Conservation (phyloP, 2,888 invertebrate species). For the Neocrepidodera transversa region DNA sequence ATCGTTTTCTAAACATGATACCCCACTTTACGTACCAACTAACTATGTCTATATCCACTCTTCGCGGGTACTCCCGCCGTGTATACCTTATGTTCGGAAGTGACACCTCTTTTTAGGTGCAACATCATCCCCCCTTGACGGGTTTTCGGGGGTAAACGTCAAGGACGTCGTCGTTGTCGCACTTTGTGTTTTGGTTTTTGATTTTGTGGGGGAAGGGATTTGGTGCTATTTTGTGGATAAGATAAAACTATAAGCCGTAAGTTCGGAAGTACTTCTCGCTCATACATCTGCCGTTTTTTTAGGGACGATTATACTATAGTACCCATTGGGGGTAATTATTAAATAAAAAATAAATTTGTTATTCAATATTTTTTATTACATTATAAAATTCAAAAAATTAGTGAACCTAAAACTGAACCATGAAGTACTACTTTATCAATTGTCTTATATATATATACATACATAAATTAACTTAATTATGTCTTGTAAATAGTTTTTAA, state of each 20-base stretch:
- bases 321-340: too few relatives aligned
- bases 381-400: too few relatives aligned
- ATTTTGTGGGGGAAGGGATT: conserved; percentile 34
- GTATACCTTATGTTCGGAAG: conserved; percentile 38
- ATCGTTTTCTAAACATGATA: conserved; percentile 46
- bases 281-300: too few relatives aligned
- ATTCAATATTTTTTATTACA: too few relatives aligned
- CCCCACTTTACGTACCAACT: conserved; percentile 33
- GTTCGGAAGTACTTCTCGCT: too few relatives aligned
- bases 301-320: too few relatives aligned
- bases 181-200: conserved; percentile 36
- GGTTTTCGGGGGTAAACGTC: conserved; percentile 54
- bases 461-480: too few relatives aligned
- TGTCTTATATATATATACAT: too few relatives aligned
- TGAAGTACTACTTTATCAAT: too few relatives aligned
- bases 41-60: conserved; percentile 33
- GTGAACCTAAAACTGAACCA: too few relatives aligned
- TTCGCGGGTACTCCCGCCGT: conserved; percentile 40
- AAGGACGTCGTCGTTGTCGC: conserved; percentile 56
- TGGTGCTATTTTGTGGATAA: conserved; percentile 26
- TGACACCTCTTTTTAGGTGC: conserved; percentile 40
- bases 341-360: too few relatives aligned
- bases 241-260: conserved; percentile 31
- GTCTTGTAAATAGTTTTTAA: too few relatives aligned
- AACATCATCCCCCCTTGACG: conserved; percentile 55